Percentiles rank a stretch among this genome's conserved stretches.
Conservation (phyloP, 2,113 vertebrate species). For the Ailuropoda melanoleuca region DNA sequence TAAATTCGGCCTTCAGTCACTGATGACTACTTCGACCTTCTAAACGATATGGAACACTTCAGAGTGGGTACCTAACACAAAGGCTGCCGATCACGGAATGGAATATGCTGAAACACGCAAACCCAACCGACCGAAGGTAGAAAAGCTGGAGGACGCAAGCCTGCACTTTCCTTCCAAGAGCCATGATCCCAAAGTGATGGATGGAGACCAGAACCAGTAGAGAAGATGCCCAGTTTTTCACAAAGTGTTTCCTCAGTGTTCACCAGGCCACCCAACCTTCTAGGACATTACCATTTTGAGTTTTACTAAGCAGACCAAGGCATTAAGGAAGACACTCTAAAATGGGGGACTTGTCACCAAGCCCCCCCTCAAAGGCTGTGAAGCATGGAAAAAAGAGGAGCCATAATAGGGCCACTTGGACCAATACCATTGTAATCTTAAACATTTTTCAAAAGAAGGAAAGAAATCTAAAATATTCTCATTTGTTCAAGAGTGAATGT, state of each 20-base stretch:
- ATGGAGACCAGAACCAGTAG: background rate
- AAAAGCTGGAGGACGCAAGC: background rate
- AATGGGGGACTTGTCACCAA: background rate
- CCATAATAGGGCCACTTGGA: background rate
- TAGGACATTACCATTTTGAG: slow-evolving; percentile 20
- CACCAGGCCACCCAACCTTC: background rate
- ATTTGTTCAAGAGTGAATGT: background rate
- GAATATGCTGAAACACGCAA: background rate
- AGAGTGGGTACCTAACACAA: slow-evolving; percentile 33
- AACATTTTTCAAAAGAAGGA: background rate
- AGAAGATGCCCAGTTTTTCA: background rate
- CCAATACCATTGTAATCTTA: background rate
- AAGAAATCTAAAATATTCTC: background rate
- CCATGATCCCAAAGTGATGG: background rate
- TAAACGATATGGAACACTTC: slow-evolving; percentile 40
- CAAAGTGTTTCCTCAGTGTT: background rate
- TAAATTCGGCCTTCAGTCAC: slow-evolving; percentile 71
- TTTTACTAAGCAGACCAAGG: background rate
- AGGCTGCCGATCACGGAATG: slow-evolving; percentile 36
- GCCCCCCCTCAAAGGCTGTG: background rate
- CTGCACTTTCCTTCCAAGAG: slow-evolving; percentile 1
- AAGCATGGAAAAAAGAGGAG: background rate
- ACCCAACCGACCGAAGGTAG: background rate
- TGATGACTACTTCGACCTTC: slow-evolving; percentile 65
- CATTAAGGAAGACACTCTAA: background rate